These are phyloP conservation scores for Charaxes varanes DNA, from an alignment of 1,140 invertebrate species.

Conservation along the genomic window DNA sequence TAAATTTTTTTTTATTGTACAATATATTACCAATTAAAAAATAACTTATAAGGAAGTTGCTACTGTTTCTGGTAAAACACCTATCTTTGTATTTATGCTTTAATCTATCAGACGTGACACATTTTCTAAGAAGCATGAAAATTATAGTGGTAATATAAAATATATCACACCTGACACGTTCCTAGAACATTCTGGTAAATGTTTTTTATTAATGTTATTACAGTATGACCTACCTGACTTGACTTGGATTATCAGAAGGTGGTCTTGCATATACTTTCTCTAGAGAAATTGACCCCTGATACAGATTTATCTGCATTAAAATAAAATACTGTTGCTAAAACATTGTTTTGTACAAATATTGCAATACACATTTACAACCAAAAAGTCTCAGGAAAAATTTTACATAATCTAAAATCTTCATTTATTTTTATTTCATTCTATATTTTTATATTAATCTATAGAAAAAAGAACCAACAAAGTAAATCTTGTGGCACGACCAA, in stretches of 20 bases:
- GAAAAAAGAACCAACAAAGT: no score
- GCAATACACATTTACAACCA: no score
- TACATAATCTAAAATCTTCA: no score
- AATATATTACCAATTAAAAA: background rate
- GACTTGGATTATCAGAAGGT: slow-evolving; percentile 9
- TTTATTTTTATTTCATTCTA: no score
- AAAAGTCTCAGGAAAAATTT: no score
- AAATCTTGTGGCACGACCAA: no score
- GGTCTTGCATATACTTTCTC: slow-evolving; percentile 12
- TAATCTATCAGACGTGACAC: slow-evolving; percentile 3
- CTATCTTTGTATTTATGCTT: background rate
- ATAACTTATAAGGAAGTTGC: background rate
- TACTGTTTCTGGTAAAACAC: background rate
- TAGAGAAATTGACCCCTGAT: slow-evolving; percentile 16
- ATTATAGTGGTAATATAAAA: background rate
- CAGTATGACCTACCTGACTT: slow-evolving; percentile 24
- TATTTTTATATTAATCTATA: no score
- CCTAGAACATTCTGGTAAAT: slow-evolving; percentile 2
- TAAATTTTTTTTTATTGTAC: no score
- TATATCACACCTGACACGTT: slow-evolving; percentile 2
- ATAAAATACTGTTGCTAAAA: slow-evolving; percentile 12
- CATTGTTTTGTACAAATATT: slow-evolving; percentile 2
- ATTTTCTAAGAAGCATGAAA: slow-evolving; percentile 1
- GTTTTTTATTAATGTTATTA: slow-evolving; percentile 16
- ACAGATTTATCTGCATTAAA: slow-evolving; percentile 11